These are phyloP conservation scores for Porphyrio hochstetteri DNA, from an alignment of 2,113 vertebrate species.

Conservation along the genomic window DNA sequence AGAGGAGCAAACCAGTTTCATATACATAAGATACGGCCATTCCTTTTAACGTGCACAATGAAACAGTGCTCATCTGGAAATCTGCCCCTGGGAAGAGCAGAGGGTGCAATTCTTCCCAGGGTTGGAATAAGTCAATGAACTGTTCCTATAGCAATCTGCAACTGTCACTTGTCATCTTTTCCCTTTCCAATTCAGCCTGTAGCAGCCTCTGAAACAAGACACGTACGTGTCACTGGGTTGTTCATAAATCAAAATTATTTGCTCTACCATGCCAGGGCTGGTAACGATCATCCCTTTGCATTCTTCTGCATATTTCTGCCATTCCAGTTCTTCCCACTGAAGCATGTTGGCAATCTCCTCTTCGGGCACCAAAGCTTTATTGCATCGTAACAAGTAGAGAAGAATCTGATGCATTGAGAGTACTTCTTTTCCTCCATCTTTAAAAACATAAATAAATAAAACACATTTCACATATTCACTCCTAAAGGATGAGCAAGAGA, in stretches of 20 bases:
- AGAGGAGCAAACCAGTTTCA: background rate
- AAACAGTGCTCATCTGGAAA: background rate
- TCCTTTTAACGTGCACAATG: background rate
- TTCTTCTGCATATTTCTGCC: constrained; percentile 99
- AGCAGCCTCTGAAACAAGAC: background rate
- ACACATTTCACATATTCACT: background rate
- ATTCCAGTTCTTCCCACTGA: constrained; percentile 97
- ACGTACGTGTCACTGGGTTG: background rate
- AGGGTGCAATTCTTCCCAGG: background rate
- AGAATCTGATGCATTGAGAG: constrained; percentile 99
- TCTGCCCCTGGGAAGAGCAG: background rate
- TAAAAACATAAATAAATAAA: constrained; percentile 33
- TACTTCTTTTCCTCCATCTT: constrained; percentile 97
- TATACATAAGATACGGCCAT: background rate
- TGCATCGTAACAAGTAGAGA: constrained; percentile 90
- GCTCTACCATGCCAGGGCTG: constrained; percentile 92
- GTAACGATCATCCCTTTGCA: constrained; percentile 99
- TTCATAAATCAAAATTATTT: background rate
- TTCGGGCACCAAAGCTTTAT: constrained; percentile 91
- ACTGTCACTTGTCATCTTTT: background rate
- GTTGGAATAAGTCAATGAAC: background rate
- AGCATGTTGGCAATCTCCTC: constrained; percentile 98
- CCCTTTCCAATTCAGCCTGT: background rate
- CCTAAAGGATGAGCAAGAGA: background rate
- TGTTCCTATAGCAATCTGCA: background rate